phyloP scores from a whole-genome alignment of 1,140 invertebrate genomes.

The Physella acuta region DNA sequence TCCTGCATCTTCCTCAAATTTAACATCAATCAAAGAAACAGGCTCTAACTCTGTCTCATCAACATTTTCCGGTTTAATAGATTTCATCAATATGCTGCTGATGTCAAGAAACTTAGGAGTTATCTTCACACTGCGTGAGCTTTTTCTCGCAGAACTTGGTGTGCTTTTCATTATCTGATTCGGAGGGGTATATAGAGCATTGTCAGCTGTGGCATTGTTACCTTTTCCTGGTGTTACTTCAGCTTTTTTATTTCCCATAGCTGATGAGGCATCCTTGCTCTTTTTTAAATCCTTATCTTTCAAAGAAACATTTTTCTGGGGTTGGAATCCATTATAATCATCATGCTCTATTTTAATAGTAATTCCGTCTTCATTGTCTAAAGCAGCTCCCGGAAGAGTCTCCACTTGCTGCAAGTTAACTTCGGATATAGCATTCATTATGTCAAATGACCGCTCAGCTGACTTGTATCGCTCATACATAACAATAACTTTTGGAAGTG shows the following conservation, averaged over 20 bases:
- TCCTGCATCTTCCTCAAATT: not conserved
- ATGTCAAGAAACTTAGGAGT: conserved; percentile 6
- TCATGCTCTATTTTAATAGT: not conserved
- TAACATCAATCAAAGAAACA: not conserved
- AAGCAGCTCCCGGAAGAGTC: not conserved
- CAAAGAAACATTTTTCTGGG: no score
- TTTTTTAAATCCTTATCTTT: no score
- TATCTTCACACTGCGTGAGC: conserved; percentile 9
- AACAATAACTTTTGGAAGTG: conserved; percentile 13
- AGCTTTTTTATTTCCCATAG: not conserved
- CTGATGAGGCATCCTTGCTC: no score
- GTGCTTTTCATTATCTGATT: no score
- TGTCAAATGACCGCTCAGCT: not conserved
- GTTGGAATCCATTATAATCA: no score
- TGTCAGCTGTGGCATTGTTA: no score
- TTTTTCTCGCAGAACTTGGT: no score
- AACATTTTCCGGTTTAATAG: conserved; percentile 1
- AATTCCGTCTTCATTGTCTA: not conserved
- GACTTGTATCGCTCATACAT: conserved; percentile 15
- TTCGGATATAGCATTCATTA: not conserved
- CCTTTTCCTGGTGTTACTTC: not conserved
- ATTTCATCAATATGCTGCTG: not conserved
- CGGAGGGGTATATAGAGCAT: no score
- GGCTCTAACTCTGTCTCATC: not conserved
- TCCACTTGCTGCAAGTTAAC: not conserved